Evolutionary conservation across 2,888 invertebrate species (phyloP).

Genomic region (Eupithecia subfuscata): DNA sequence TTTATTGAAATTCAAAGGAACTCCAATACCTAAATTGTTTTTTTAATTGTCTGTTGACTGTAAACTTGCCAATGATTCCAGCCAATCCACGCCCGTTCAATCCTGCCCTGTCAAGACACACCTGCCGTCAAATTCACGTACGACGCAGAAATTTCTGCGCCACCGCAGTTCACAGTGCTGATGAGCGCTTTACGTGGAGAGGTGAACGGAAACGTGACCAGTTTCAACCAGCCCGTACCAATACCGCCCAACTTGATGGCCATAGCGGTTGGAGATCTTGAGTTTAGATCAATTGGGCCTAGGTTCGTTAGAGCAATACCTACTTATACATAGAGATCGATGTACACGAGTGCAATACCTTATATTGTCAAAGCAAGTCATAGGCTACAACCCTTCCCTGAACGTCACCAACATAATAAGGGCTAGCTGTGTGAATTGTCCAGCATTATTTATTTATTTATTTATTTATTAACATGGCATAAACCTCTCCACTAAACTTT

Average conservation of each 20-base stretch:
- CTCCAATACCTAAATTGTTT: no score
- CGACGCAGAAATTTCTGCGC: slow-evolving; percentile 88
- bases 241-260: slow-evolving; percentile 47
- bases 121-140: slow-evolving; percentile 95
- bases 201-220: slow-evolving; percentile 50
- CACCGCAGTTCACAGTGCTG: slow-evolving; percentile 89
- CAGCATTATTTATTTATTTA: no score
- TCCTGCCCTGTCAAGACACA: slow-evolving; percentile 96
- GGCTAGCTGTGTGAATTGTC: no score
- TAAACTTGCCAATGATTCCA: slow-evolving; percentile 58
- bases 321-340: background rate
- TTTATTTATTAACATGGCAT: no score
- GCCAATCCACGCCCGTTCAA: slow-evolving; percentile 94
- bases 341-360: background rate
- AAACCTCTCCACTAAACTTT: background rate
- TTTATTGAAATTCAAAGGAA: no score
- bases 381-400: no score
- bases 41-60: background rate
- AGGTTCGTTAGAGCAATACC: slow-evolving; percentile 37
- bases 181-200: slow-evolving; percentile 17
- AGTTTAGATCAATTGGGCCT: slow-evolving; percentile 12
- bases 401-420: no score
- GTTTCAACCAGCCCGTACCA: slow-evolving; percentile 53
- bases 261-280: slow-evolving; percentile 43
- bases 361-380: background rate